Evolutionary conservation across 2,888 invertebrate genomes (phyloP).

Genomic region (Copidosoma aretas): DNA sequence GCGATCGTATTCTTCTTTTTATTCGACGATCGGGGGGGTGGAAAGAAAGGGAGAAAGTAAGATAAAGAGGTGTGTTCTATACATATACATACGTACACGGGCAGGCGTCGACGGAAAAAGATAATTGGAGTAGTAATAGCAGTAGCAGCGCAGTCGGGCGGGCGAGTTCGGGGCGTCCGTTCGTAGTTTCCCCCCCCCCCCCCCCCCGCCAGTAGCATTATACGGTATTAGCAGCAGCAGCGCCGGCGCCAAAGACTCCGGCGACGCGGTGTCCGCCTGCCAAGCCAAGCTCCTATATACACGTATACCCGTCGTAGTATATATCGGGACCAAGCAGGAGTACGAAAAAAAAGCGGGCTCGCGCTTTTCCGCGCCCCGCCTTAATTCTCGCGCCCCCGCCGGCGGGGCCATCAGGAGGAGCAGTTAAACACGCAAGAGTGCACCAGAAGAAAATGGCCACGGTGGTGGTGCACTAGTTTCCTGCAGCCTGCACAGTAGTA

Average conservation of each 20-base stretch:
- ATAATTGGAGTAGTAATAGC: slow-evolving; percentile 5
- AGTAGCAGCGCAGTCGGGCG: no score
- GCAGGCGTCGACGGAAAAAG: not conserved
- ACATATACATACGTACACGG: not conserved
- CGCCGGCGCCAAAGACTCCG: slow-evolving; percentile 28
- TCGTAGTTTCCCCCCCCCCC: not conserved
- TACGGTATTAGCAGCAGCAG: not conserved
- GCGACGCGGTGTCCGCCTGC: slow-evolving; percentile 40
- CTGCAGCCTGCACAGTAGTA: no score
- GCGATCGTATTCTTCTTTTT: slow-evolving; percentile 20
- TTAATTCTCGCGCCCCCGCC: slow-evolving; percentile 31
- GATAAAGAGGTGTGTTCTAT: not conserved
- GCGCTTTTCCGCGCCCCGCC: slow-evolving; percentile 28
- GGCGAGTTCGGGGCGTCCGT: slow-evolving; percentile 7
- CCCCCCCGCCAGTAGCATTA: not conserved
- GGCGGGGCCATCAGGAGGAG: not conserved
- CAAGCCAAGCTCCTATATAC: no score
- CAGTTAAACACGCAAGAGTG: no score
- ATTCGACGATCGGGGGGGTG: slow-evolving; percentile 1
- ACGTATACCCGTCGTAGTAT: no score
- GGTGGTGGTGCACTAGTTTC: no score
- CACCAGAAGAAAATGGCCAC: no score
- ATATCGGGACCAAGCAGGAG: no score
- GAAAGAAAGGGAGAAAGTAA: not conserved
- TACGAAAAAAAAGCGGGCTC: slow-evolving; percentile 15